Percentiles rank a stretch among this genome's conserved stretches.
Evolutionary conservation across 64 coral and sea anemone genomes (phyloP).

Genomic region (Anthopleura sola): DNA sequence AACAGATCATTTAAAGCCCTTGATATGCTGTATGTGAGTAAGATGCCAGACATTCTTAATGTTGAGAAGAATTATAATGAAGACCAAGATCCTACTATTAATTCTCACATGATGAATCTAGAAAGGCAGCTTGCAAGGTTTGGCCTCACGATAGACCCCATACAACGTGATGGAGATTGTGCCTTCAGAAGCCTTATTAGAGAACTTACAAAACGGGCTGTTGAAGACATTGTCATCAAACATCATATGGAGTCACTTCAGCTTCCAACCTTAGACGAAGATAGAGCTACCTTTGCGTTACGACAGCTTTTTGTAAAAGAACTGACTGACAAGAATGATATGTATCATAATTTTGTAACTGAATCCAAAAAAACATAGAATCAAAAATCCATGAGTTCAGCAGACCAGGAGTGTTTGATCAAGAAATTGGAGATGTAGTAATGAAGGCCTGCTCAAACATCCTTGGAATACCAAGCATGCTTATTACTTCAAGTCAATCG

Average conservation of each 20-base stretch:
- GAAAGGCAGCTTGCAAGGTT: slow-evolving; percentile 15
- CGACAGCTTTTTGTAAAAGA: slow-evolving; percentile 46
- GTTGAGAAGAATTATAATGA: background rate
- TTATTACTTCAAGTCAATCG: slow-evolving; percentile 19
- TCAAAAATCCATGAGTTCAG: slow-evolving; percentile 32
- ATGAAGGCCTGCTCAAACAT: slow-evolving; percentile 17
- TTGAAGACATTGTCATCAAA: slow-evolving; percentile 22
- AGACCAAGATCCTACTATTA: background rate
- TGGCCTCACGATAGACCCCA: slow-evolving; percentile 7
- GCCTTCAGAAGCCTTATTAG: slow-evolving; percentile 23
- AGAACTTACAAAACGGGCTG: slow-evolving; percentile 28
- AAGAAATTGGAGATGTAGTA: slow-evolving; percentile 32
- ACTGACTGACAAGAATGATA: background rate
- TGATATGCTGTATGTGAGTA: background rate
- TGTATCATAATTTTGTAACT: background rate
- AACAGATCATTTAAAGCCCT: background rate
- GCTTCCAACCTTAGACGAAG: slow-evolving; percentile 21
- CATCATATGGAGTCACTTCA: slow-evolving; percentile 21
- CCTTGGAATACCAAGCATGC: slow-evolving; percentile 16
- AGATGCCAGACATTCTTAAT: background rate
- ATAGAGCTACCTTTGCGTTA: slow-evolving; percentile 20
- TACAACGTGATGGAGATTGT: slow-evolving; percentile 39
- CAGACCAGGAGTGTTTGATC: slow-evolving; percentile 16
- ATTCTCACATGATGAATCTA: background rate
- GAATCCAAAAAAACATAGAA: background rate